Evolutionary conservation across 2,113 vertebrate genomes (phyloP), one percentile per base, ranked within the genome.

Genomic region (Loxodonta africana): DNA sequence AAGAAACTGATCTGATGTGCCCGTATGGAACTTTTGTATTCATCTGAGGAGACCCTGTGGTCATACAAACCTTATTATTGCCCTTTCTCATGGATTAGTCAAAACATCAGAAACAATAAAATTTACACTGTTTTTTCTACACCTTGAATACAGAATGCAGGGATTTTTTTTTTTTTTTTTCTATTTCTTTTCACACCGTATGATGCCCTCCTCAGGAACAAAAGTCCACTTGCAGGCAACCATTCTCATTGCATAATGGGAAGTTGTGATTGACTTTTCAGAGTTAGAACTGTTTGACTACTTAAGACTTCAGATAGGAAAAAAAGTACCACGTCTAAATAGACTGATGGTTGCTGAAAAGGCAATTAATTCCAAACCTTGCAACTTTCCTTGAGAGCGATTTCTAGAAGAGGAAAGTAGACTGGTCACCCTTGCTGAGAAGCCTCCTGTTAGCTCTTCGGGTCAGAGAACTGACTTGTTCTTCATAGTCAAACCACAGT

Each of bases 141-240:
- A 77, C 37, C 11, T 65, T 69, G 28, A 90, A 63, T 44, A 84
- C 23, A 37, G 33, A 84, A 92, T 53, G n/a, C 94, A 51, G 57
- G 23, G 28, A 71, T 30, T 30, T 18, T 93, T 82, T 57, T 76
- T 91, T 91, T 53, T 53, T 93, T 82, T 53, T 76, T 91, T 51
- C 21, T 65, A 37, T 53, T 84, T 95, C 37, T 94, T 69, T 83
- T 91, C 77, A 48, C 10, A 71, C 9, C 14, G 15, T 12, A 20
- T 77, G 53, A 92, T 87, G 84, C 10, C 25, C 18, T 71, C 48
- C 71, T 94, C 21, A n/a, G 46, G 78, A 88, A 83, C 30, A 77
- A 73, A 83, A 67, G 37, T 88, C 73, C 90, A 28, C 17, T 37
- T 21, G 20, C 41, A 26, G 5, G 37, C 46, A 83, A 77, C 33